Conservation (phyloP, 37 sponge, comb jelly and placozoan genomes). For the Amphimedon queenslandica region DNA sequence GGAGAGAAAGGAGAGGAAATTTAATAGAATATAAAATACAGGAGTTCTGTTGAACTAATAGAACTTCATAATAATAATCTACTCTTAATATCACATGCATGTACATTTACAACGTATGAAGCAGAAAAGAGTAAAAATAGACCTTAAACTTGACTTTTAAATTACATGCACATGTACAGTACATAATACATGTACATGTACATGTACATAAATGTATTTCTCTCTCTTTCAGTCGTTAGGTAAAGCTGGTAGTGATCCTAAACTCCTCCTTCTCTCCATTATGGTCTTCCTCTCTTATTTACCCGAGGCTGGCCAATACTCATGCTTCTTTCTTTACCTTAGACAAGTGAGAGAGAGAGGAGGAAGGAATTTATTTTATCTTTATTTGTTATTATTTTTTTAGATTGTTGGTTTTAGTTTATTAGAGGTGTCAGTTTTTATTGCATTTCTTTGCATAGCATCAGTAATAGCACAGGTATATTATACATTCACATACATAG, state of each 20-base stretch:
- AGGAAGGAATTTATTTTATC: background rate
- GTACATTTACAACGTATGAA: background rate
- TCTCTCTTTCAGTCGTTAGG: constrained; percentile 49
- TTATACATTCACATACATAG: background rate
- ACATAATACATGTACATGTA: background rate
- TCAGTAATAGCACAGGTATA: constrained; percentile 65
- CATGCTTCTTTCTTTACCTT: constrained; percentile 87
- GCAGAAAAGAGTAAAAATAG: too few species aligned
- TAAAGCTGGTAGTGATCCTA: constrained; percentile 39
- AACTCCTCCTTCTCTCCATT: constrained; percentile 65
- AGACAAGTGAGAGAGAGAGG: constrained; percentile 38
- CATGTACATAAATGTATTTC: background rate
- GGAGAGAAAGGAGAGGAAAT: too few species aligned
- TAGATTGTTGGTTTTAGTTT: constrained; percentile 63
- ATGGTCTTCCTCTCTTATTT: constrained; percentile 88
- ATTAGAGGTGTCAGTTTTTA: constrained; percentile 74
- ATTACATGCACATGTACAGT: background rate
- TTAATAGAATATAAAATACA: background rate
- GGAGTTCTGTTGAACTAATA: background rate
- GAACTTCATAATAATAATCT: too few species aligned
- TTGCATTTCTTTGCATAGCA: constrained; percentile 71
- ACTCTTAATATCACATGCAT: background rate
- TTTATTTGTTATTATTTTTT: background rate
- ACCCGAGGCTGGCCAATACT: constrained; percentile 91
- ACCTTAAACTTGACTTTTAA: too few species aligned